phyloP scores from a whole-genome alignment of 2,113 vertebrate genomes.

The Pithys albifrons region DNA sequence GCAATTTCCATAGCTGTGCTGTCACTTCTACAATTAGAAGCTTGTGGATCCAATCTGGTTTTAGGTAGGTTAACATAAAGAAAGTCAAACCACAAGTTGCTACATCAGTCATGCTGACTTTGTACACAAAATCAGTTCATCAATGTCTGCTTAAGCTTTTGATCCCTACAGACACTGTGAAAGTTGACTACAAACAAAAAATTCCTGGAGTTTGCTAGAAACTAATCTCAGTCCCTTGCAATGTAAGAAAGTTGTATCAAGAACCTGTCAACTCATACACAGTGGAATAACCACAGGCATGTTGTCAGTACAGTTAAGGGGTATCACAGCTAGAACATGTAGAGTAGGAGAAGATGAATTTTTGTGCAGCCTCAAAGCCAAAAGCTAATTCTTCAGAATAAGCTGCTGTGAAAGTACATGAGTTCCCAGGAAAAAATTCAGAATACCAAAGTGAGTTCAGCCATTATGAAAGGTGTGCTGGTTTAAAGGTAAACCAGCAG shows the following conservation, averaged over 20 bases:
- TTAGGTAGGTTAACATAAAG: neutral
- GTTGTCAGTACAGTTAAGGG: neutral
- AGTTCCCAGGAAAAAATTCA: neutral
- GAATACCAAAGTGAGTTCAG: neutral
- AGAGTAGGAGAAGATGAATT: neutral
- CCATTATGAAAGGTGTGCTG: neutral
- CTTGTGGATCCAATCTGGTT: neutral
- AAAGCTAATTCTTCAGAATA: neutral
- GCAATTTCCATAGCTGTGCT: neutral
- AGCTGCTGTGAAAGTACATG: neutral
- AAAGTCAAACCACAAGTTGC: neutral
- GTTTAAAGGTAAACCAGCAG: no score
- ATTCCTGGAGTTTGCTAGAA: neutral
- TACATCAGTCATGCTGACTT: neutral
- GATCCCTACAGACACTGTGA: neutral
- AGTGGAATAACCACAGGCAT: neutral
- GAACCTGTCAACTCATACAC: neutral
- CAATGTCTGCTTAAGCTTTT: slow-evolving; percentile 15
- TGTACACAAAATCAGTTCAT: slow-evolving; percentile 16
- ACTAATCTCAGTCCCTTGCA: neutral
- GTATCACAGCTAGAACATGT: neutral
- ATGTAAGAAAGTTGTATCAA: neutral
- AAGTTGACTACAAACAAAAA: slow-evolving; percentile 5
- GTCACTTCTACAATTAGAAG: neutral
- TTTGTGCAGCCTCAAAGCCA: neutral